phyloP scores from a whole-genome alignment of 1,140 invertebrate species.

The Colletes gigas region DNA sequence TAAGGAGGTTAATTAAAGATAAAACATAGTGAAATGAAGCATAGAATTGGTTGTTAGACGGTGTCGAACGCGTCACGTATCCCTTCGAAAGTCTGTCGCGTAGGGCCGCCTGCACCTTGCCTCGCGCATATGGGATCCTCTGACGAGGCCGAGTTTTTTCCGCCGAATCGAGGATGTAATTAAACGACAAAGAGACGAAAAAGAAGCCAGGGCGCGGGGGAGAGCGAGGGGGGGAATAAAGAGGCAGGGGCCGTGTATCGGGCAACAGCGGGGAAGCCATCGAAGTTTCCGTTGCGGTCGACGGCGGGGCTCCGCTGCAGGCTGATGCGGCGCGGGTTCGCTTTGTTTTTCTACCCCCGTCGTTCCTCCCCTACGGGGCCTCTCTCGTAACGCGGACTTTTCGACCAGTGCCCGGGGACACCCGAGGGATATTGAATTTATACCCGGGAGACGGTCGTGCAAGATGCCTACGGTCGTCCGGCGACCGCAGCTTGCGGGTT shows the following conservation, averaged over 20 bases:
- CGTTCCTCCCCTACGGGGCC: not conserved
- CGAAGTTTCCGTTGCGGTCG: constrained; percentile 71
- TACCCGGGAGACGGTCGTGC: constrained; percentile 16
- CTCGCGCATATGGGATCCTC: constrained; percentile 8
- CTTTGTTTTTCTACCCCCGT: constrained; percentile 50
- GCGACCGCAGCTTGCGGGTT: constrained; percentile 70
- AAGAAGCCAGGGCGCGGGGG: too few relatives aligned
- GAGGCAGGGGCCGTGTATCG: not conserved
- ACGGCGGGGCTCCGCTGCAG: constrained; percentile 20
- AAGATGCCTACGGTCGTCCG: constrained; percentile 15
- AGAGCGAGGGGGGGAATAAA: not conserved
- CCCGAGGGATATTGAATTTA: constrained; percentile 54
- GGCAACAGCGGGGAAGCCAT: constrained; percentile 64
- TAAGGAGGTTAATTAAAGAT: too few relatives aligned
- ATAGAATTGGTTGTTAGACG: too few relatives aligned
- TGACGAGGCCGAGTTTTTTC: constrained; percentile 4
- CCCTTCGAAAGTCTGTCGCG: not conserved
- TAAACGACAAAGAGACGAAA: not conserved
- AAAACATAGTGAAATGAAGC: too few relatives aligned
- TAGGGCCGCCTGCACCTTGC: not conserved
- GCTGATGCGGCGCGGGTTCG: not conserved
- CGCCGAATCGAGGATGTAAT: not conserved
- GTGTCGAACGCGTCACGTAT: not conserved
- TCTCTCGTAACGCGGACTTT: constrained; percentile 33
- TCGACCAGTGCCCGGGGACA: constrained; percentile 8